Evolutionary conservation across 2,888 invertebrate species (phyloP), one percentile per base, ranked within the genome.

Genomic region (Polydrusus cervinus): DNA sequence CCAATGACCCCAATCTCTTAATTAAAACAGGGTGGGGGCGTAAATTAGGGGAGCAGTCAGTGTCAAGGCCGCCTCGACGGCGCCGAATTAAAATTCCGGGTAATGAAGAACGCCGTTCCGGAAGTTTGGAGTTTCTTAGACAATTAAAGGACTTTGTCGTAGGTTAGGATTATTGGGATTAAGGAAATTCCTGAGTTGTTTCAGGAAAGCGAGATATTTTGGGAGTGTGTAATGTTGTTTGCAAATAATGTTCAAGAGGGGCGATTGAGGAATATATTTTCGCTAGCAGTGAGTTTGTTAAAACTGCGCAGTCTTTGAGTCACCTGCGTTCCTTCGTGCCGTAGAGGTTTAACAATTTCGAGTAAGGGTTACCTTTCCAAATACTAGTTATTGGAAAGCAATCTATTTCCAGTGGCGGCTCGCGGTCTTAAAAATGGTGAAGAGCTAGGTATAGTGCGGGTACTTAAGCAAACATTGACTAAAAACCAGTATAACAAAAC

Each of bases 101-200:
- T 74, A 74, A 74, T 74, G 74, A 74, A 74, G 74, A 69, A 74
- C 60, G 74, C 55, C 67, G 61, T 45, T 67, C 47, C 73, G 73
- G 73, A 73, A 73, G 66, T 67, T 60, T 38, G 55, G 34, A 49
- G 55, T 68, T 69, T 68, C 74, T 74, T 74, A 74, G 74, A 74
- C 74, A 74, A 74, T 74, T 74, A 74, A 74, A 74, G 55, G 47
- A 25, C 51, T 61, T 74, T 74, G 68, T 30, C 62, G 68, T 68
- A 74, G 74, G 74, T 74, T 51, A 45, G 45, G 62, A 43, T 70
- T 70, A 30, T 38, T 47, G 38, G 18, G 10, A 60, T 53, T 53
- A 53, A 10, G 25, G n/a, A 25, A 53, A 53, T 53, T 20, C 2
- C 6, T 16, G 18, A 34, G 34, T 34, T 34, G 34, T 34, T 34